Conservation (phyloP, 2,888 invertebrate genomes). For the Exocentrus adspersus region DNA sequence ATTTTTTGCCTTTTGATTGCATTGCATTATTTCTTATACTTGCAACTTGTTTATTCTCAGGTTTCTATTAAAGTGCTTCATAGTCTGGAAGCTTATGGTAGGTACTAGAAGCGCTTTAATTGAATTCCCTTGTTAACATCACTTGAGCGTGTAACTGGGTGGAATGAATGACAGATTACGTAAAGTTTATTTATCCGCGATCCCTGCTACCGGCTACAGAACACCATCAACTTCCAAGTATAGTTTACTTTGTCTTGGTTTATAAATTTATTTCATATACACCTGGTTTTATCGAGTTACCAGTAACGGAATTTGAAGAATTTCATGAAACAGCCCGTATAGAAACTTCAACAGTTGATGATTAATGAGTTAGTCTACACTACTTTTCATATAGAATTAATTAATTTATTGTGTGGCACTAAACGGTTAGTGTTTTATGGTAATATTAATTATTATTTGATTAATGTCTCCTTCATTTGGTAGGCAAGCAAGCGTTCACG, state of each 20-base stretch:
- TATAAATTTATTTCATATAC: too few relatives aligned
- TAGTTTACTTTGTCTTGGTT: too few relatives aligned
- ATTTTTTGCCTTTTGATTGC: constrained; percentile 47
- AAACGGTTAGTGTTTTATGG: too few relatives aligned
- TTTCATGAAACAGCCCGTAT: too few relatives aligned
- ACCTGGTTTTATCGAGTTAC: too few relatives aligned
- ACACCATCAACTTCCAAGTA: neutral
- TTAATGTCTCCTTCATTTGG: neutral
- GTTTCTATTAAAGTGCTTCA: constrained; percentile 27
- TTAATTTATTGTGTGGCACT: too few relatives aligned
- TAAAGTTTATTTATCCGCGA: neutral
- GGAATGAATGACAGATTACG: constrained; percentile 1
- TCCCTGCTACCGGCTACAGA: neutral
- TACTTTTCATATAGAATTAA: too few relatives aligned
- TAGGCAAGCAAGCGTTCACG: neutral
- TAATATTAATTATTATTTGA: neutral
- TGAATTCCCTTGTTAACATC: constrained; percentile 1
- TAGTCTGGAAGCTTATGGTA: constrained; percentile 9
- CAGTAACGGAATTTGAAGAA: too few relatives aligned
- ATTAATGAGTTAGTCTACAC: too few relatives aligned
- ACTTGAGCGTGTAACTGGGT: constrained; percentile 1
- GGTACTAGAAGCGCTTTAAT: neutral
- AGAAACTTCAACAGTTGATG: too few relatives aligned
- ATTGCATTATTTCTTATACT: constrained; percentile 47
- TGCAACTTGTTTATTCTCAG: constrained; percentile 33